Base-by-base conservation (phyloP, 2,113 vertebrate species). In the Ammospiza caudacuta region DNA sequence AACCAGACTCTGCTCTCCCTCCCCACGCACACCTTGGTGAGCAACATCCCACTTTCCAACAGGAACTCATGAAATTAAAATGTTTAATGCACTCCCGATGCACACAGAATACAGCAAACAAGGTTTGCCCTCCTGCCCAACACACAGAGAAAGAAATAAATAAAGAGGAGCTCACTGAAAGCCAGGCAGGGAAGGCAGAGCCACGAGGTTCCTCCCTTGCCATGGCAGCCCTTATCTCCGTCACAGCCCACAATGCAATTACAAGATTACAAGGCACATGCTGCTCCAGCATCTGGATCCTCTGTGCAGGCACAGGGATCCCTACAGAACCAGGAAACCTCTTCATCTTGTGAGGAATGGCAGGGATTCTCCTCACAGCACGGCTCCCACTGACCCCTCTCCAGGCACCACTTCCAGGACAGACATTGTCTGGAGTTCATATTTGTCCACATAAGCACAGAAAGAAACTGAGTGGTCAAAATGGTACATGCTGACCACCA, bases 201-300 rank as follows among this genome's bases (percentile, higher is more conserved):
- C 33, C 81, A 6, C 15, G 59, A 90, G 76, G 84, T 68, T 87
- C 87, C 84, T 52, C 4, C 2, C 54, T 78, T 78, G 70, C 81
- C 37, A 6, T 5, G 43, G 77, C 83, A 94, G 82, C 86, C 91
- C 89, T 90, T 62, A 85, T 87, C 91, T 89, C 91, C 19, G 70
- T 94, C 94, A 87, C 91, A 89, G 86, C 83, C 83, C 89, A n/a
- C 74, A 76, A 72, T 16, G 77, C 87, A 95, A 95, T 97, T 91
- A 96, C 66, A 39, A 92, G 91, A 95, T 91, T 87, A 95, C 78
- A 82, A 79, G 95, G 90, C 94, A 91, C 95, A 96, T 6, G 79
- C 96, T 91, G 92, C 78, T 95, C 24, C 87, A 58, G 87, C 93
- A 87, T 73, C 93, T 89, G 95, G 83, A 92, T 89, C 70, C 87